Conservation (phyloP, 2,888 invertebrate species). For the Platycheirus albimanus region DNA sequence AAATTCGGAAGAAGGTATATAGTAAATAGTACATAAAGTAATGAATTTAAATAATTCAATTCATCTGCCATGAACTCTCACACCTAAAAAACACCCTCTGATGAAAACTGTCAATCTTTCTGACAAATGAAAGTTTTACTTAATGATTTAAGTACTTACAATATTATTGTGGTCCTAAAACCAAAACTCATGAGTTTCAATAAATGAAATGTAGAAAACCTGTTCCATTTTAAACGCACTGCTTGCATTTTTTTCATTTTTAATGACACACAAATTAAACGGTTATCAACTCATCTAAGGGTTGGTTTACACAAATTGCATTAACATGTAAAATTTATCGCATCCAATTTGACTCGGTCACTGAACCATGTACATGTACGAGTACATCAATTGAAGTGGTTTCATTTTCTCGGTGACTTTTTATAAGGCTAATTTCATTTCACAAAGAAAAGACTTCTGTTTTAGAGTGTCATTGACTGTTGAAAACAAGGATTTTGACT, state of each 20-base stretch:
- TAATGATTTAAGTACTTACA: conserved; percentile 29
- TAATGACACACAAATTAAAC: conserved; percentile 42
- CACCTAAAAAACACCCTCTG: too few species aligned
- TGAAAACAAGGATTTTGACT: background rate
- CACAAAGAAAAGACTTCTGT: background rate
- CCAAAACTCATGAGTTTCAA: conserved; percentile 5
- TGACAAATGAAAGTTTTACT: conserved; percentile 60
- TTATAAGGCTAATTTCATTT: background rate
- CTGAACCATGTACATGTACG: background rate
- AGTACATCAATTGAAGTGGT: conserved; percentile 6
- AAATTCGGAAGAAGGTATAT: too few species aligned
- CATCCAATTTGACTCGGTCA: conserved; percentile 52
- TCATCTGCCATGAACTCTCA: too few species aligned
- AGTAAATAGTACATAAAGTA: too few species aligned
- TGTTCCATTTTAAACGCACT: conserved; percentile 43
- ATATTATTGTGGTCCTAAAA: conserved; percentile 27
- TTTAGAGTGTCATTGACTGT: background rate
- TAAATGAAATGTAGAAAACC: conserved; percentile 53
- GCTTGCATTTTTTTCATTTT: conserved; percentile 14
- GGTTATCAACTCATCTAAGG: conserved; percentile 31
- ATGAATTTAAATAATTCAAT: too few species aligned
- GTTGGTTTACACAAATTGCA: conserved; percentile 38
- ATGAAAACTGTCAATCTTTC: conserved; percentile 45
- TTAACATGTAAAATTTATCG: conserved; percentile 44
- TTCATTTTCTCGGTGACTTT: too few species aligned